Evolutionary conservation across 2,888 invertebrate species (phyloP), one percentile per base, ranked within the genome.

Genomic region (Homarus gammarus): DNA sequence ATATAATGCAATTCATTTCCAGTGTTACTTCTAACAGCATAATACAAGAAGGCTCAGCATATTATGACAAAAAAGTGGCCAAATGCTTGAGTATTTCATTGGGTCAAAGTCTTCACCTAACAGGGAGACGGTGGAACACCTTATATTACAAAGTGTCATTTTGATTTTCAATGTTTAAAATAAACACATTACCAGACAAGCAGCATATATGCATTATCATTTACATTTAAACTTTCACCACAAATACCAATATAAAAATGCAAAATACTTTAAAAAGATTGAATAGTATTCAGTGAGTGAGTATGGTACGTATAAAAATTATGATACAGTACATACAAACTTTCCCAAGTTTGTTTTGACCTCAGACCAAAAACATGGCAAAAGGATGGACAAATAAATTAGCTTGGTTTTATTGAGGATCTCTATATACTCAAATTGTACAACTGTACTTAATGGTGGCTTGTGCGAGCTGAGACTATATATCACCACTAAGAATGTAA

Each of bases 171-270:
- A 82, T 56, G 61, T 64, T 84, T 51, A 72, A 27, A 64, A 40
- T 33, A 61, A 83, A 61, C 64, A 75, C 82, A 87, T 44, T 83
- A 61, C 44, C 61, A 73, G 64, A 87, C 73, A 87, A 75, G 56
- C 44, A 79, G 73, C 64, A 44, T 38, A n/a, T 56, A 84, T 61
- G 72, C 77, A 64, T 44, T 44, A 64, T 64, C 73, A 75, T 44
- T 64, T 82, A 87, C 82, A 82, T 64, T 51, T 72, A 72, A 81
- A 81, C 78, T 82, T 82, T 64, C 87, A 83, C 82, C 81, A 87
- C 64, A 75, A 82, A 83, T 75, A 75, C 75, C 75, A 75, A 87
- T 87, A 87, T 82, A 87, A 87, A 87, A 87, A 87, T 87, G 87
- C 82, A 87, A 87, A 87, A 87, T 61, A 51, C 82, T 61, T 64